These are phyloP conservation scores for Tenualosa ilisha DNA, from an alignment of 2,797 vertebrate species.

Conservation along the genomic window DNA sequence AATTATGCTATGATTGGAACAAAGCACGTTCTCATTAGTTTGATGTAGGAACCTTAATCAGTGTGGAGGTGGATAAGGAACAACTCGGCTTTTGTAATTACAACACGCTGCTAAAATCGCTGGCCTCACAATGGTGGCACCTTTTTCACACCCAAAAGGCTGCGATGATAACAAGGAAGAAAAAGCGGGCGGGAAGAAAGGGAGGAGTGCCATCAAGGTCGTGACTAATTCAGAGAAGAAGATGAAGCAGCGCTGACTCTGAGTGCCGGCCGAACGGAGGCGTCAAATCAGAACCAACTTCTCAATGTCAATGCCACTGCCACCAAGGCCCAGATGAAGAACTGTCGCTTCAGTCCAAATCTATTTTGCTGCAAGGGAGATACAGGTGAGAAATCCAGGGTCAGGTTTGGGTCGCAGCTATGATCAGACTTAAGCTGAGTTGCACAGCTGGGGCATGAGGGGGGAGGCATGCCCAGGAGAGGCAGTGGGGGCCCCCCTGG, in stretches of 20 bases:
- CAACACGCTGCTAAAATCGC: constrained; percentile 41
- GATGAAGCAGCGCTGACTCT: neutral
- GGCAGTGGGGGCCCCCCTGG: neutral
- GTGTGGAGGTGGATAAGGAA: constrained; percentile 50
- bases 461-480: neutral
- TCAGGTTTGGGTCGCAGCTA: neutral
- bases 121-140: constrained; percentile 43
- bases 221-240: constrained; percentile 33
- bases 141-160: constrained; percentile 33
- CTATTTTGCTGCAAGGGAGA: neutral
- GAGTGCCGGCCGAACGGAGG: neutral
- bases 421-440: neutral
- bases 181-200: constrained; percentile 15
- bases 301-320: neutral
- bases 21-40: constrained; percentile 55
- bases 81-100: constrained; percentile 48
- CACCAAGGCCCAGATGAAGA: neutral
- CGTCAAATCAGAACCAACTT: neutral
- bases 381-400: neutral
- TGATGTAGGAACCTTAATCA: constrained; percentile 54
- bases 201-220: constrained; percentile 23
- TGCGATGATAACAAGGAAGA: neutral
- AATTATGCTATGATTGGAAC: constrained; percentile 55
- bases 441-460: neutral
- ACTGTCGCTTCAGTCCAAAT: neutral